phyloP scores from a whole-genome alignment of 2,797 vertebrate genomes.

The Poeciliopsis presidionis region DNA sequence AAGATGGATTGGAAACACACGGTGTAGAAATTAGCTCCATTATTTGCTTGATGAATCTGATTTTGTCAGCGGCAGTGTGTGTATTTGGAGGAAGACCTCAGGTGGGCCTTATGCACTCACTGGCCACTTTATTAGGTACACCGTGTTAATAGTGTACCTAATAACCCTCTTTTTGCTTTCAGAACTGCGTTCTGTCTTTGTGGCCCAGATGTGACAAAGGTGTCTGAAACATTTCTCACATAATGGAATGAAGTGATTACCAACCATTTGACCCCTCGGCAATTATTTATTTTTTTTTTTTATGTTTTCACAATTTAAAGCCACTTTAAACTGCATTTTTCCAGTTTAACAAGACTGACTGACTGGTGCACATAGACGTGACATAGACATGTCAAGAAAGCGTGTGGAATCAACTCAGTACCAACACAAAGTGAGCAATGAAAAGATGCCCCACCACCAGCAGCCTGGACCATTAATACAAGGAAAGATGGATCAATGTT shows the following conservation, averaged over 20 bases:
- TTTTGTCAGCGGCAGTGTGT: slow-evolving; percentile 32
- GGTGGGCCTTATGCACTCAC: slow-evolving; percentile 30
- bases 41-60: slow-evolving; percentile 68
- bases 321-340: too few relatives aligned
- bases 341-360: too few relatives aligned
- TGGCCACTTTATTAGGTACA: neutral
- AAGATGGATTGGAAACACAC: slow-evolving; percentile 68
- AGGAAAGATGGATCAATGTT: too few relatives aligned
- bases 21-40: slow-evolving; percentile 60
- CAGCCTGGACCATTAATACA: too few relatives aligned
- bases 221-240: neutral
- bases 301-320: too few relatives aligned
- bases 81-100: slow-evolving; percentile 44
- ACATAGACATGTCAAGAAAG: too few relatives aligned
- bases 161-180: neutral
- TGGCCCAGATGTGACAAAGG: neutral
- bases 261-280: neutral
- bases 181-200: neutral
- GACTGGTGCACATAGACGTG: too few relatives aligned
- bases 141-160: neutral
- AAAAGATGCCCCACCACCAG: too few relatives aligned
- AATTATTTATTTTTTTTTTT: too few relatives aligned
- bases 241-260: neutral
- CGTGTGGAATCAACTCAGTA: too few relatives aligned
- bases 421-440: too few relatives aligned